A percentile compares a stretch with the other conserved stretches of the same genome.
Conservation (phyloP, 1,140 invertebrate genomes). For the Drosophila ohnishii region DNA sequence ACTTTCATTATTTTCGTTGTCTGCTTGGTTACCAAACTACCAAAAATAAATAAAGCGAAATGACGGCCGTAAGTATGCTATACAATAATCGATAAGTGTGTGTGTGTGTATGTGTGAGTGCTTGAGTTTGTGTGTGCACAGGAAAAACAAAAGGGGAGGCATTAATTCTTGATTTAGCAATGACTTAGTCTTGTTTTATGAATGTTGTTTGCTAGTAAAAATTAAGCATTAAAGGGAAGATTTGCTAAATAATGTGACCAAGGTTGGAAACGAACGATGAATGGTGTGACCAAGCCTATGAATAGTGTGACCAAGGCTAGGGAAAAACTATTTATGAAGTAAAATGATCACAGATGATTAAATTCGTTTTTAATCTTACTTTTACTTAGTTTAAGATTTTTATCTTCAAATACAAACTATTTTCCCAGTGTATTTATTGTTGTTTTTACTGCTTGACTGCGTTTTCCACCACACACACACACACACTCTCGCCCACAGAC, state of each 20-base stretch:
- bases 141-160: not conserved
- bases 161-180: not conserved
- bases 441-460: conserved; percentile 57
- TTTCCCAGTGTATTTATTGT: conserved; percentile 11
- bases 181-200: not conserved
- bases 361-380: not conserved
- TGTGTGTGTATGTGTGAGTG: conserved; percentile 19
- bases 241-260: not conserved
- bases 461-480: conserved; percentile 40
- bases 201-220: not conserved
- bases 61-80: conserved; percentile 74
- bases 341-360: not conserved
- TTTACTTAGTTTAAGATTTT: not conserved
- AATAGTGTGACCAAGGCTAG: not conserved
- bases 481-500: conserved; percentile 33
- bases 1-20: conserved; percentile 55
- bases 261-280: not conserved
- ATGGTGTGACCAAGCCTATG: not conserved
- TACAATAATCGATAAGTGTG: conserved; percentile 74
- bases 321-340: not conserved
- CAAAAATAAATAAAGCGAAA: conserved; percentile 32
- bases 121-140: conserved; percentile 16
- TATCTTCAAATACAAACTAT: rapidly evolving
- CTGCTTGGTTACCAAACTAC: conserved; percentile 36
- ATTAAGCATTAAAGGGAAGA: not conserved